Evolutionary conservation across 35 echinoderm and acorn worm species (phyloP), one percentile per base, ranked within the genome.

Genomic region (Apostichopus californicus): DNA sequence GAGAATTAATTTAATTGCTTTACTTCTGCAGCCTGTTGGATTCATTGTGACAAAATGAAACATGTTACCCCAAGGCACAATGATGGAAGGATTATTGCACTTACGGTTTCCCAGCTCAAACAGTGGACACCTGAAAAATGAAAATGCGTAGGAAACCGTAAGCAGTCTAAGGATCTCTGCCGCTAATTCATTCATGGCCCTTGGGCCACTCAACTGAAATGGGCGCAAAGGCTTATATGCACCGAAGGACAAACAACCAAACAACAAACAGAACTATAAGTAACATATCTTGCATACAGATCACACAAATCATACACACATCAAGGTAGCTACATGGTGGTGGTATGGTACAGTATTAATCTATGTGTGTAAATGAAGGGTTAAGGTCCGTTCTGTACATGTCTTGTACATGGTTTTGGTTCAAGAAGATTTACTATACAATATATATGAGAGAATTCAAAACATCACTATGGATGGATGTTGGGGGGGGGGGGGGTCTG

Each of bases 141-240:
- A 85, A 85, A 85, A 85, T 57, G 10, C 81, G 81, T 85, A 85
- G 81, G 81, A 85, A 85, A 85, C 81, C 52, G 23, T 85, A 56
- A 46, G 34, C 34, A 46, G 34, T 46, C 34, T 46, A 46, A 85
- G 81, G 20, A 85, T 52, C 81, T 61, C 55, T 59, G n/a, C 21
- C 1, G 20, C 71, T 75, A 18, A n/a, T n/a, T 75, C 17, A 75
- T 18, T 18, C 71, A 75, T 75, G 71, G 17, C 15, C 71, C 4
- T 18, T 75, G 71, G 71, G 71, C 15, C 71, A 18, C n/a, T 75
- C n/a, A 7, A 75, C 1, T 61, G 12, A 61, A 12, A 22, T 18
- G 8, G 71, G n/a, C 1, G 14, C 71, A 75, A 75, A 18, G 71
- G n/a, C 11, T 18, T 0, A 22, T 8, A 24, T 5, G 6, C 21